Evolutionary conservation across 2,888 invertebrate species (phyloP).

Genomic region (Lydus trimaculatus): DNA sequence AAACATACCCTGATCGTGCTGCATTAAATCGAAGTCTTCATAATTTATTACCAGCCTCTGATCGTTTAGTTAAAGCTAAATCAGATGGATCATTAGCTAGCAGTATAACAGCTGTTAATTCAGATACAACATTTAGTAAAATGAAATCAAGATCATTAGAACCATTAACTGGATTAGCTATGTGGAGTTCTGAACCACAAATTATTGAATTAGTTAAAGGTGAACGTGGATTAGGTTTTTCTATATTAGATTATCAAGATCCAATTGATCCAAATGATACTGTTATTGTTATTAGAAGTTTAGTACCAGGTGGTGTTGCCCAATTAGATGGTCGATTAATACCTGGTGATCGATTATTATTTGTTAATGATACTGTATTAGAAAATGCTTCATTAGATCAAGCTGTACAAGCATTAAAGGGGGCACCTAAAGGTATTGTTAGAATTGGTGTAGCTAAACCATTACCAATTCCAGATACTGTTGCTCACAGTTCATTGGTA

Average conservation of each 20-base stretch:
- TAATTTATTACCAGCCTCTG: slow-evolving; percentile 71
- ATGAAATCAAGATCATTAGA: slow-evolving; percentile 91
- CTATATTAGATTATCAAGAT: slow-evolving; percentile 95
- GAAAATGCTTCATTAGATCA: slow-evolving; percentile 97
- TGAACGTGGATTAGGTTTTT: slow-evolving; percentile 97
- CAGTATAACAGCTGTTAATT: slow-evolving; percentile 65
- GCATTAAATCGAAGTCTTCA: slow-evolving; percentile 66
- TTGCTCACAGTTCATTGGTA: slow-evolving; percentile 59
- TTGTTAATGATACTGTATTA: slow-evolving; percentile 92
- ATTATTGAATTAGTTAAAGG: slow-evolving; percentile 96
- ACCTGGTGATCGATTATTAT: slow-evolving; percentile 93
- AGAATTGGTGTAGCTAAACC: slow-evolving; percentile 96
- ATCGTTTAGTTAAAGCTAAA: slow-evolving; percentile 86
- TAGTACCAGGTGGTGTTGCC: slow-evolving; percentile 98
- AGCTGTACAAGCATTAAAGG: slow-evolving; percentile 96
- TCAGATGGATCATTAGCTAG: slow-evolving; percentile 86
- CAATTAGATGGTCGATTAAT: slow-evolving; percentile 97
- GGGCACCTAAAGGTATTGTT: slow-evolving; percentile 93
- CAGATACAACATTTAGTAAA: slow-evolving; percentile 67
- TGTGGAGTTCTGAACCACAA: slow-evolving; percentile 98
- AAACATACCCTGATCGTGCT: slow-evolving; percentile 54
- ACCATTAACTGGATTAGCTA: slow-evolving; percentile 96
- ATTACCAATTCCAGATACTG: slow-evolving; percentile 79
- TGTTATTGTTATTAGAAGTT: slow-evolving; percentile 95
- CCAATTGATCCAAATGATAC: slow-evolving; percentile 96